Conservation (phyloP, 2,888 invertebrate species). For the Cephonodes hylas region DNA sequence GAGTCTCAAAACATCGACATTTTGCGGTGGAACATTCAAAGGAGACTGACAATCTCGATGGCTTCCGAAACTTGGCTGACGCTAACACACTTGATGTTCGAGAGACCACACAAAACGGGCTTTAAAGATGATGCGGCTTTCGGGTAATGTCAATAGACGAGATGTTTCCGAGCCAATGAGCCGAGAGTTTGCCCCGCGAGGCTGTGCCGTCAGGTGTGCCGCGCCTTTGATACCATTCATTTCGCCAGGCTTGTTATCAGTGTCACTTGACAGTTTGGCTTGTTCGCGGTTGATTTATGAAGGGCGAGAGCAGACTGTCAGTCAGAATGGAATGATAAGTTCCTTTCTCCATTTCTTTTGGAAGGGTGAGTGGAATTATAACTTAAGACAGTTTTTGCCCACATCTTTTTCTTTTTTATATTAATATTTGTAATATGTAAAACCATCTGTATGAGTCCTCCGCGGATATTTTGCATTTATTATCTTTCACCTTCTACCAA, state of each 20-base stretch:
- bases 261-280: neutral
- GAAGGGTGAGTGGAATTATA: neutral
- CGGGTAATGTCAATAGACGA: slow-evolving; percentile 8
- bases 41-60: neutral
- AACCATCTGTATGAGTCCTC: too few relatives aligned
- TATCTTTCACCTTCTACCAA: too few relatives aligned
- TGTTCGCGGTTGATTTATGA: neutral
- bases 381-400: too few relatives aligned
- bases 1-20: neutral
- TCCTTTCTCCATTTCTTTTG: too few relatives aligned
- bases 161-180: slow-evolving; percentile 17
- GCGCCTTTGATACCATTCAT: neutral
- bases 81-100: neutral
- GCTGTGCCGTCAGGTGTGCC: neutral
- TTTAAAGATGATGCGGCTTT: too few relatives aligned
- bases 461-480: too few relatives aligned
- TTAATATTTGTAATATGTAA: too few relatives aligned
- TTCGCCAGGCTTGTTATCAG: neutral
- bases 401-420: too few relatives aligned
- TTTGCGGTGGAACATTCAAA: neutral
- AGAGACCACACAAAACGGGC: neutral
- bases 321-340: neutral
- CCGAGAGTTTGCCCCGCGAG: neutral
- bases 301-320: neutral
- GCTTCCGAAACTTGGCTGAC: neutral